Evolutionary conservation across 2,797 vertebrate genomes (phyloP).

Genomic region (Rhabdophis nuchalis): DNA sequence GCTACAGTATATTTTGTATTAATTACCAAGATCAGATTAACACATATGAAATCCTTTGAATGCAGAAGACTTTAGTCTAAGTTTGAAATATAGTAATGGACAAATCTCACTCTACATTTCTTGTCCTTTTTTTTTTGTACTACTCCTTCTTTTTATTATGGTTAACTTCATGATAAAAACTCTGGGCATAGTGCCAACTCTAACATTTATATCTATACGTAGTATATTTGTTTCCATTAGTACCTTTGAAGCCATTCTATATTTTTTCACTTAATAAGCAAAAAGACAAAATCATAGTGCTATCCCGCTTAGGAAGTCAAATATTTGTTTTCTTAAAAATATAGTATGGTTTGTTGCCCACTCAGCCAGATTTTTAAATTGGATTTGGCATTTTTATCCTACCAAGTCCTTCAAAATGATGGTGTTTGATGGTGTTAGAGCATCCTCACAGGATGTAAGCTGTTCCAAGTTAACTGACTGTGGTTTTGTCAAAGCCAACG

Average conservation of each 20-base stretch:
- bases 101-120: background rate
- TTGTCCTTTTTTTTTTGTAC: background rate
- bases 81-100: background rate
- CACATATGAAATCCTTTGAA: background rate
- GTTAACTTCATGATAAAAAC: background rate
- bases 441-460: background rate
- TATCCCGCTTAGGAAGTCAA: background rate
- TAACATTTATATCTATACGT: background rate
- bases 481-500: background rate
- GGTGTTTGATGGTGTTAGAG: background rate
- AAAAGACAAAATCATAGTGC: background rate
- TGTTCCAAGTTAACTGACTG: background rate
- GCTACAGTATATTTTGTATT: background rate
- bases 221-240: background rate
- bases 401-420: background rate
- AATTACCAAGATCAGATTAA: background rate
- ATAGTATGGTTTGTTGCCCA: background rate
- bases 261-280: background rate
- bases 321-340: background rate
- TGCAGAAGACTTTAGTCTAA: background rate
- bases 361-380: background rate
- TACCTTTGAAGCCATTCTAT: background rate
- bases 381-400: background rate
- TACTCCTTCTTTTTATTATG: background rate
- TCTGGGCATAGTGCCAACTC: conserved; percentile 1